Conservation (phyloP, 2,888 invertebrate genomes). For the Agriotes lineatus region DNA sequence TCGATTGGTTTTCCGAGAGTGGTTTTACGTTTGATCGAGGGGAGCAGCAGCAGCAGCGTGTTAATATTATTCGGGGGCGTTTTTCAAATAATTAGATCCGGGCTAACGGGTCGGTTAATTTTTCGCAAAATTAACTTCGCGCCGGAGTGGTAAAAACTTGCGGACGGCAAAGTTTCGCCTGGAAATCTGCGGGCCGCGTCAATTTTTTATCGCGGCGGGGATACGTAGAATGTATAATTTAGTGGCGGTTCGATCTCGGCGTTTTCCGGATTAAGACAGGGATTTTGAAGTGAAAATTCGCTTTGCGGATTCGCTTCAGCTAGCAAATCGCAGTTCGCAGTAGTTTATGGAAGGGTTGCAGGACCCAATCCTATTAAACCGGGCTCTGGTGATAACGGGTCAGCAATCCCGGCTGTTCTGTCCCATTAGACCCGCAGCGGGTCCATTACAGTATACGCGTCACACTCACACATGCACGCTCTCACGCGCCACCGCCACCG, state of each 20-base stretch:
- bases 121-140: constrained; percentile 19
- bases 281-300: constrained; percentile 60
- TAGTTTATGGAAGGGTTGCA: constrained; percentile 59
- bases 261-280: constrained; percentile 53
- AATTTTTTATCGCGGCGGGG: constrained; percentile 22
- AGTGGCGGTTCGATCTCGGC: constrained; percentile 44
- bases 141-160: constrained; percentile 17
- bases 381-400: constrained; percentile 60
- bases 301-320: constrained; percentile 56
- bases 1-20: constrained; percentile 31
- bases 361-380: constrained; percentile 60
- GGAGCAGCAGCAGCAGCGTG: not conserved
- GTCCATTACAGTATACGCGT: constrained; percentile 54
- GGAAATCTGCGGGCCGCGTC: constrained; percentile 12
- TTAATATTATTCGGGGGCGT: constrained; percentile 23
- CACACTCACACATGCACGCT: constrained; percentile 43
- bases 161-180: constrained; percentile 6
- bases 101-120: constrained; percentile 18
- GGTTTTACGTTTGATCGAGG: constrained; percentile 17
- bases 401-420: constrained; percentile 62
- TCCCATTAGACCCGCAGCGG: constrained; percentile 59
- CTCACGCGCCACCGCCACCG: constrained; percentile 39
- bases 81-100: constrained; percentile 22
- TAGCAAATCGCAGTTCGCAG: constrained; percentile 57
- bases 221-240: constrained; percentile 49